Percentiles rank a stretch among this genome's conserved stretches.
These are phyloP conservation scores for Pangasius larnaudii DNA, from an alignment of 2,797 vertebrate genomes.

Conservation along the genomic window DNA sequence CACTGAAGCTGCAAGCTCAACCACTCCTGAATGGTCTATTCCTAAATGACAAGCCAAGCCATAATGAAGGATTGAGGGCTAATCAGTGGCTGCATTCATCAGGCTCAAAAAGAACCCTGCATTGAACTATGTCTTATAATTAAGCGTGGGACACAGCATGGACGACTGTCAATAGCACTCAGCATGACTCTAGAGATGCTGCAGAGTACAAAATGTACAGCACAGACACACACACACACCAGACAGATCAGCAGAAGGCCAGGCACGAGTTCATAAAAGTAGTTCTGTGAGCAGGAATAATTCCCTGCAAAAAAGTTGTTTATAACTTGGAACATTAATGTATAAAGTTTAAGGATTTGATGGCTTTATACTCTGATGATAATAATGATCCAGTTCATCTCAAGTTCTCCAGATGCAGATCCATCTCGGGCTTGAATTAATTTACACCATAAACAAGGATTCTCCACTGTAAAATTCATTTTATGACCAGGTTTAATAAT, in stretches of 20 bases:
- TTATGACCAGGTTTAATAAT: conserved; percentile 15
- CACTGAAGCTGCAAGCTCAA: conserved; percentile 43
- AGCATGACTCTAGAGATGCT: conserved; percentile 48
- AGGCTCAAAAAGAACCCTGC: conserved; percentile 51
- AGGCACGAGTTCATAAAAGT: neutral
- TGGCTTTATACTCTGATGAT: neutral
- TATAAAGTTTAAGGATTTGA: neutral
- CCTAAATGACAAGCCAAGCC: conserved; percentile 68
- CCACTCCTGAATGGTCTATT: conserved; percentile 52
- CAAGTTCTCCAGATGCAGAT: neutral
- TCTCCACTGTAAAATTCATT: neutral
- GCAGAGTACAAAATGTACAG: conserved; percentile 51
- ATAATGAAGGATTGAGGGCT: conserved; percentile 71
- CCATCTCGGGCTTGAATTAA: neutral
- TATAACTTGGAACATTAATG: neutral
- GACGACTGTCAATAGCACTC: conserved; percentile 39
- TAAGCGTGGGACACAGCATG: conserved; percentile 48
- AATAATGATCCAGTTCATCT: neutral
- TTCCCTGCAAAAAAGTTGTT: neutral
- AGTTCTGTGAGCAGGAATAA: neutral
- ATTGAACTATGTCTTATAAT: conserved; percentile 55
- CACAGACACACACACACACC: conserved; percentile 43
- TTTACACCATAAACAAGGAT: conserved; percentile 9
- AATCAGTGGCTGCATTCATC: conserved; percentile 72
- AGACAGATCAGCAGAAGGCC: neutral